Evolutionary conservation across 2,113 vertebrate genomes (phyloP).

Genomic region (Sisor rabdophorus): DNA sequence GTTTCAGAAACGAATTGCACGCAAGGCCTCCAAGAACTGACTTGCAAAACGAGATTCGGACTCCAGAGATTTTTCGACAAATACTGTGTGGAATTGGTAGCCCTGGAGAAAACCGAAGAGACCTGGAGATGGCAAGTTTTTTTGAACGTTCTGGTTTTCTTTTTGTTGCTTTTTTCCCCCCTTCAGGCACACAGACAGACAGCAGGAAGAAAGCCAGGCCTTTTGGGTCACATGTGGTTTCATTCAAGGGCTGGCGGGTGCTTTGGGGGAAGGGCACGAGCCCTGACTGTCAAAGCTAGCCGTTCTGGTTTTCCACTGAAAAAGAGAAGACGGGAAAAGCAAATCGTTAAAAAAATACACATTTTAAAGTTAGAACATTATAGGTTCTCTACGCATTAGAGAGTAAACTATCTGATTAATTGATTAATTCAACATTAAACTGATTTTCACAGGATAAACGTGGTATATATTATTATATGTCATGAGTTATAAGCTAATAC

Average conservation of each 20-base stretch:
- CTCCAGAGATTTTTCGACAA: slow-evolving; percentile 43
- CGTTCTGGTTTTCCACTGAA: slow-evolving; percentile 91
- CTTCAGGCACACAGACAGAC: slow-evolving; percentile 62
- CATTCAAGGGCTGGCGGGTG: slow-evolving; percentile 85
- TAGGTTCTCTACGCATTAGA: too few species aligned
- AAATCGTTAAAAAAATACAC: not conserved
- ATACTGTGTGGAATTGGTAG: slow-evolving; percentile 47
- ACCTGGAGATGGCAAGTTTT: slow-evolving; percentile 40
- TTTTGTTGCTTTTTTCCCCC: slow-evolving; percentile 53
- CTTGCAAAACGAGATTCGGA: slow-evolving; percentile 21
- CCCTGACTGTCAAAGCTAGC: slow-evolving; percentile 96
- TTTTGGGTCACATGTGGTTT: slow-evolving; percentile 61
- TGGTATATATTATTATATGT: too few species aligned
- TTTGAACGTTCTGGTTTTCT: slow-evolving; percentile 29
- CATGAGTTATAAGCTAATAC: too few species aligned
- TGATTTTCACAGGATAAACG: too few species aligned
- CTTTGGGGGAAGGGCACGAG: slow-evolving; percentile 89
- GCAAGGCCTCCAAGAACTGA: slow-evolving; percentile 39
- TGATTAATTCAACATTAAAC: too few species aligned
- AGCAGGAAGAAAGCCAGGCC: slow-evolving; percentile 55
- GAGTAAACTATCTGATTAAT: too few species aligned
- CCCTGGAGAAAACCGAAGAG: slow-evolving; percentile 50
- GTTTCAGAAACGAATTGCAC: slow-evolving; percentile 27
- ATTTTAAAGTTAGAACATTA: too few species aligned
- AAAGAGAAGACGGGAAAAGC: slow-evolving; percentile 27